Conservation (phyloP, 2,797 vertebrate species). For the Champsocephalus esox region DNA sequence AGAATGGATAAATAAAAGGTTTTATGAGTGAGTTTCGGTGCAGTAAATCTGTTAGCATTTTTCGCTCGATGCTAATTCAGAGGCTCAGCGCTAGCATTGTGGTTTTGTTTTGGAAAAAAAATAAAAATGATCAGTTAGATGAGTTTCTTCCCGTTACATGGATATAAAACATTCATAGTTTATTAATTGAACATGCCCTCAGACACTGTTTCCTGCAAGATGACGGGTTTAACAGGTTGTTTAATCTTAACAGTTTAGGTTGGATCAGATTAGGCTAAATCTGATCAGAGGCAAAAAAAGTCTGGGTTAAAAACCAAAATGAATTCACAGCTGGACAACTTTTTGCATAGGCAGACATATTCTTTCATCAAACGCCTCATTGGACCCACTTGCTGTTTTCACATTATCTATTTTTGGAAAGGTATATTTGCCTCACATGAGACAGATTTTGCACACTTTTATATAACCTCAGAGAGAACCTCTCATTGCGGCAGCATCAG, state of each 20-base stretch:
- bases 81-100: no score
- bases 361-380: background rate
- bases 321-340: background rate
- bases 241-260: background rate
- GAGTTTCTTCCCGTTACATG: no score
- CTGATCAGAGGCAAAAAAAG: background rate
- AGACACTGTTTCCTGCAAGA: no score
- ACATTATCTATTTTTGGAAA: background rate
- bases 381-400: background rate
- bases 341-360: background rate
- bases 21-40: no score
- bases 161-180: no score
- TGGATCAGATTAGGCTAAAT: background rate
- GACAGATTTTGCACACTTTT: slow-evolving; percentile 3
- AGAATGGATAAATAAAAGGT: no score
- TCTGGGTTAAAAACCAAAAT: background rate
- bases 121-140: no score
- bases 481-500: background rate
- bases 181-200: no score
- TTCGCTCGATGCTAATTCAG: no score
- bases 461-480: background rate
- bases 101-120: no score
- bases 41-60: no score
- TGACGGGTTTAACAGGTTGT: no score
- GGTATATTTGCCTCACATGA: background rate